Conservation (phyloP, 2,113 vertebrate species). For the Thomomys bottae region DNA sequence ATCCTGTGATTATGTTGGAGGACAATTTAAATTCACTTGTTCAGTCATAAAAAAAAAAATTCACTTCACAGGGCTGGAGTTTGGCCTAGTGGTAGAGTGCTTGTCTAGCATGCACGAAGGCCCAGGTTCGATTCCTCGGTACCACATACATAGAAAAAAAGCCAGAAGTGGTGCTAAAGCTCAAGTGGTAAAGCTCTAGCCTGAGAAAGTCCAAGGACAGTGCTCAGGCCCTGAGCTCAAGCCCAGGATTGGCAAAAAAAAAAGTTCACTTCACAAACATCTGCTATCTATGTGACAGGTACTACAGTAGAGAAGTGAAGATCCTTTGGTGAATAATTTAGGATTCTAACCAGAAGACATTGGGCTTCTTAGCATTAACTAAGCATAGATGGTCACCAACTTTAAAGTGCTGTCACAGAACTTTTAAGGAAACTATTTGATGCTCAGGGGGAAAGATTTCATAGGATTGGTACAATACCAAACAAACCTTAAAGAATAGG, state of each 20-base stretch:
- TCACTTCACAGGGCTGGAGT: too few species aligned
- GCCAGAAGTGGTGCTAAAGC: too few species aligned
- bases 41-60: background rate
- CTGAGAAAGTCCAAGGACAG: too few species aligned
- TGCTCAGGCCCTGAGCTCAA: too few species aligned
- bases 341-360: background rate
- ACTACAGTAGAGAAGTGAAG: background rate
- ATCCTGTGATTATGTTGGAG: conserved; percentile 19
- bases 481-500: background rate
- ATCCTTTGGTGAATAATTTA: background rate
- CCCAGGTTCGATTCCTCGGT: too few species aligned
- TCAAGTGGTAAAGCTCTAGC: too few species aligned
- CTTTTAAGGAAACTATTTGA: conserved; percentile 14
- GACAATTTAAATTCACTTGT: background rate
- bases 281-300: background rate
- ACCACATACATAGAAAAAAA: too few species aligned
- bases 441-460: background rate
- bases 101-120: too few species aligned
- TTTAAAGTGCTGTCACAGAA: background rate
- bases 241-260: too few species aligned
- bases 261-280: conserved; percentile 47
- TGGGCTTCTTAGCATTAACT: background rate
- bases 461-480: background rate
- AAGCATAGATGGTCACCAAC: background rate
- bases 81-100: too few species aligned